Evolutionary conservation across 1,140 invertebrate species (phyloP).

Genomic region (Geopemphigus sp.): DNA sequence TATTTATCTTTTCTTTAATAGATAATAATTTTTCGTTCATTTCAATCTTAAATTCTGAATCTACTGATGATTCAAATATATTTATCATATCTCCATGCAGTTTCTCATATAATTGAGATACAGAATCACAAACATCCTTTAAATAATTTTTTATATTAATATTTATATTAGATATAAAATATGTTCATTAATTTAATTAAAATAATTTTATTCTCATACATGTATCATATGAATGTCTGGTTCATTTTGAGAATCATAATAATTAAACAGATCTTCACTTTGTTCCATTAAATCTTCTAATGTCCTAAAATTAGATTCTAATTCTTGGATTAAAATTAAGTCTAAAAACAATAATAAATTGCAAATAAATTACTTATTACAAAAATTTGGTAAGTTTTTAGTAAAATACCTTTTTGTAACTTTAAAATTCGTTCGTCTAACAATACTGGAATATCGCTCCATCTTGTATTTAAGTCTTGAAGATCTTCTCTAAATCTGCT

Average conservation of each 20-base stretch:
- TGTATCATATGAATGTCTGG: slow-evolving; percentile 44
- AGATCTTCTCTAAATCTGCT: slow-evolving; percentile 50
- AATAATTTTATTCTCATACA: slow-evolving; percentile 17
- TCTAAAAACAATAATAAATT: slow-evolving; percentile 4
- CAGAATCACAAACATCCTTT: slow-evolving; percentile 46
- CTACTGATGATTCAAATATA: slow-evolving; percentile 27
- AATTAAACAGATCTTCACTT: slow-evolving; percentile 47
- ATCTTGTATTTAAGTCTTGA: slow-evolving; percentile 50
- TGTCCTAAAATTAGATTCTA: slow-evolving; percentile 45
- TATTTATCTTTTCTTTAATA: slow-evolving; percentile 39
- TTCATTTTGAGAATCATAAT: slow-evolving; percentile 43
- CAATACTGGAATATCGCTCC: slow-evolving; percentile 46
- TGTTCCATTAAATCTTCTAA: slow-evolving; percentile 48
- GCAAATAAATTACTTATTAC: background rate
- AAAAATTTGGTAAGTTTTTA: background rate
- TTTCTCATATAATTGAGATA: slow-evolving; percentile 40
- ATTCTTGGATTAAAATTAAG: slow-evolving; percentile 26
- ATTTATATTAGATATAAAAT: background rate
- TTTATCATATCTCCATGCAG: slow-evolving; percentile 36
- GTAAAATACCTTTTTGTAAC: slow-evolving; percentile 44
- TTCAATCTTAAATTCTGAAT: slow-evolving; percentile 21
- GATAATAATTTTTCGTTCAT: slow-evolving; percentile 17
- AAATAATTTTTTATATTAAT: background rate
- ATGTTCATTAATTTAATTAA: background rate
- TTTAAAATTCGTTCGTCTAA: slow-evolving; percentile 49